A percentile compares a stretch with the other conserved stretches of the same genome.
Evolutionary conservation across 2,888 invertebrate genomes (phyloP).

Genomic region (Metopia argyrocephala): DNA sequence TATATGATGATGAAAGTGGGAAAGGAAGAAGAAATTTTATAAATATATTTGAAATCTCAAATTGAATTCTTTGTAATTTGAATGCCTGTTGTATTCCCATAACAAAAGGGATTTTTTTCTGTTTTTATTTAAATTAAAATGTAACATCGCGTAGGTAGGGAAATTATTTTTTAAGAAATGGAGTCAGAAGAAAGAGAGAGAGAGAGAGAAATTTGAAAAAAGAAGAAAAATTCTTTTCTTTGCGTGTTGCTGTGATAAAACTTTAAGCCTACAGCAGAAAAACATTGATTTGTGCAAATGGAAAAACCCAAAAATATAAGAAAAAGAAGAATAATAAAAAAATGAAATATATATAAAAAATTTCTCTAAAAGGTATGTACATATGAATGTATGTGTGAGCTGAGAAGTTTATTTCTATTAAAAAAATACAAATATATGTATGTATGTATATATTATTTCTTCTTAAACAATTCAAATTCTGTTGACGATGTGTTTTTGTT

Average conservation of each 20-base stretch:
- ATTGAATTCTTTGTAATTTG: conserved; percentile 53
- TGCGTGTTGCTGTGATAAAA: conserved; percentile 8
- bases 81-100: conserved; percentile 27
- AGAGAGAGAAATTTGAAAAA: neutral
- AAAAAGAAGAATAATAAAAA: conserved; percentile 9
- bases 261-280: conserved; percentile 55
- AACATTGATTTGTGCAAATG: conserved; percentile 50
- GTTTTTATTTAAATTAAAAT: conserved; percentile 50
- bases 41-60: conserved; percentile 52
- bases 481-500: neutral
- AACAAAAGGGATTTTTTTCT: conserved; percentile 13
- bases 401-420: conserved; percentile 19
- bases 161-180: neutral
- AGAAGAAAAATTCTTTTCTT: conserved; percentile 24
- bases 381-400: neutral
- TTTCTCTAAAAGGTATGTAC: conserved; percentile 28
- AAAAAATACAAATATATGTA: neutral
- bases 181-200: neutral
- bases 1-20: no score
- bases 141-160: conserved; percentile 13
- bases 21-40: conserved; percentile 23
- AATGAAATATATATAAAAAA: neutral
- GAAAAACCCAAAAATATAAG: neutral
- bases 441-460: conserved; percentile 7
- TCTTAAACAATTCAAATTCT: neutral